A percentile compares a stretch with the other conserved stretches of the same genome.
phyloP scores from a whole-genome alignment of 2,888 invertebrate genomes.

The Athrips mouffetella region DNA sequence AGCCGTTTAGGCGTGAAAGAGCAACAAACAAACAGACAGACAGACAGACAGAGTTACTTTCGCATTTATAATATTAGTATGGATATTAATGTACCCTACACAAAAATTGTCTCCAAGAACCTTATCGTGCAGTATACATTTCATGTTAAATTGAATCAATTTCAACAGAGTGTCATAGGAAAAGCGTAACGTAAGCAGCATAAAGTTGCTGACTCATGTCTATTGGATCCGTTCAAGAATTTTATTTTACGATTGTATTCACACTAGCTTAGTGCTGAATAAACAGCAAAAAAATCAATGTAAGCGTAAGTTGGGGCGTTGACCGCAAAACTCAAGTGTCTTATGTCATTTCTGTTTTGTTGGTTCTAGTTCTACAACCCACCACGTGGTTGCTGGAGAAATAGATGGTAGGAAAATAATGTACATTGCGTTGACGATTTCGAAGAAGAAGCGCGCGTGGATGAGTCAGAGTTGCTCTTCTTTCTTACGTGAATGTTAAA shows the following conservation, averaged over 20 bases:
- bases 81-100: too few species aligned
- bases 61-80: too few species aligned
- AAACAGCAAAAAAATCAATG: background rate
- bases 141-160: background rate
- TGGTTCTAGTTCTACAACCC: background rate
- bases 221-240: constrained; percentile 29
- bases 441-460: too few species aligned
- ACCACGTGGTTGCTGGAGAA: background rate
- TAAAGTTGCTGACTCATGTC: constrained; percentile 24
- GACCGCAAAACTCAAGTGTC: background rate
- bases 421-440: too few species aligned
- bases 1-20: too few species aligned
- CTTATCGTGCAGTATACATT: too few species aligned
- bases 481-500: too few species aligned
- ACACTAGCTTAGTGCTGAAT: constrained; percentile 34
- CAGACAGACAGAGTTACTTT: too few species aligned
- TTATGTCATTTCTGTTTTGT: background rate
- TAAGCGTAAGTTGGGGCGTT: too few species aligned
- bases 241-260: constrained; percentile 38
- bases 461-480: too few species aligned
- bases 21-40: too few species aligned
- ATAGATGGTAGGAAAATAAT: background rate
- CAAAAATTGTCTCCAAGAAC: too few species aligned
- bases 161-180: constrained; percentile 22
- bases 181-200: constrained; percentile 25